Evolutionary conservation across 2,113 vertebrate genomes (phyloP).

Genomic region (Halichoerus grypus): DNA sequence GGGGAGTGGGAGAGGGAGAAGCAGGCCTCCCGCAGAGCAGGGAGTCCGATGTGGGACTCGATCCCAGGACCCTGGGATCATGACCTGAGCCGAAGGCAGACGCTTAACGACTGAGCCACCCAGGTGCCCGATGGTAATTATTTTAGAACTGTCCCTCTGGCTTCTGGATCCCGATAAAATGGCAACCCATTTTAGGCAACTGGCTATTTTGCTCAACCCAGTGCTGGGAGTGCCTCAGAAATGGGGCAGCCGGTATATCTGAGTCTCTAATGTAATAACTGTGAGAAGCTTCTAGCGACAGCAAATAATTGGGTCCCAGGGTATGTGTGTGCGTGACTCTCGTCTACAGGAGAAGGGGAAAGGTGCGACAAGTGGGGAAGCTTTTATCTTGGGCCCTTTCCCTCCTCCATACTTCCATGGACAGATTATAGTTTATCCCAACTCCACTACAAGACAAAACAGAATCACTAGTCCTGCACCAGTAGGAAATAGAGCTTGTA

Average conservation of each 20-base stretch:
- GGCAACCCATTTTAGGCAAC: not conserved
- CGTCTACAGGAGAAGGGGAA: not conserved
- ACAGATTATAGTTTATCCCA: not conserved
- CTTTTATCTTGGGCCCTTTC: not conserved
- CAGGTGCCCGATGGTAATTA: not conserved
- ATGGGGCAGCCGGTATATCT: not conserved
- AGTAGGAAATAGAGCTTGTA: not conserved
- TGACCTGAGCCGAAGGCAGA: too few species aligned
- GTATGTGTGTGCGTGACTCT: not conserved
- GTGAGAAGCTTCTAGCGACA: not conserved
- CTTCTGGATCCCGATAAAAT: conserved; percentile 22
- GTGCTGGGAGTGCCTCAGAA: not conserved
- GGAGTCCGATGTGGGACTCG: too few species aligned
- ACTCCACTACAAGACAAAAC: not conserved
- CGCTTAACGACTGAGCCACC: too few species aligned
- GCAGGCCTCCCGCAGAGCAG: too few species aligned
- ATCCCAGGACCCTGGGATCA: too few species aligned
- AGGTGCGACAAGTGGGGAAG: not conserved
- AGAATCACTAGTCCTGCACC: not conserved
- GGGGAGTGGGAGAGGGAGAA: too few species aligned
- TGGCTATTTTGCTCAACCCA: not conserved
- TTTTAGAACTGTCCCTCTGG: conserved; percentile 4
- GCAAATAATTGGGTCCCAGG: not conserved
- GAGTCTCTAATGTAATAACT: not conserved
- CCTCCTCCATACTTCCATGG: not conserved